Base-by-base conservation (phyloP, 1,140 invertebrate species). In the Apocrypta bakeri region DNA sequence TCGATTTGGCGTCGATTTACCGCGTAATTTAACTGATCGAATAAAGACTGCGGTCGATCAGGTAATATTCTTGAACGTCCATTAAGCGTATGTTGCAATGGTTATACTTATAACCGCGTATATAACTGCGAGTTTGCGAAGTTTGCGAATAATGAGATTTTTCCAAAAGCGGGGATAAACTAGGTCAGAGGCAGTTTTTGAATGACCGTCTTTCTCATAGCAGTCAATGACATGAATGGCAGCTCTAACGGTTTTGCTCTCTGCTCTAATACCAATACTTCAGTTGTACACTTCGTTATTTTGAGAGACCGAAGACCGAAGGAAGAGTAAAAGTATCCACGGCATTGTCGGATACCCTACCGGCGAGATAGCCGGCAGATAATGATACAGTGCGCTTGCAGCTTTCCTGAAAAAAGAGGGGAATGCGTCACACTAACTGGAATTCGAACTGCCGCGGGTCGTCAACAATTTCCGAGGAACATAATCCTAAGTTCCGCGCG, bases 401-500 rank as follows among this genome's bases (percentile, higher is more conserved):
- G 84, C 84, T 84, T 88, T 88, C 87, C 84, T 87, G 86, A 89
- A 87, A 90, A 87, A 87, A 66, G n/a, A 85, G 76, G 83, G 85
- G 85, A 85, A 87, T 78, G 81, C 88, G 89, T 88, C 88, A 87
- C 86, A 85, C 84, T 89, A 88, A 87, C 85, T 86, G 81, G 85
- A 88, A 89, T 87, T 72, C 86, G 82, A 81, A 79, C 83, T 87
- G 85, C 76, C 74, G 68, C 81, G 76, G 82, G 81, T 85, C 82
- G 56, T 80, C 77, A 88, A 89, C 84, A 72, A 87, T 84, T 89
- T 90, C 88, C 86, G 87, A 85, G 85, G 87, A 90, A 84, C 85
- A 81, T 81, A 82, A 88, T 68, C 84, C 81, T 66, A 66, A 66
- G 63, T 83, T 85, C 84, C 76, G 76, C 79, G 84, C 81, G 82